Base-by-base conservation (phyloP, 2,797 vertebrate genomes). In the Odontamblyopus rebecca region DNA sequence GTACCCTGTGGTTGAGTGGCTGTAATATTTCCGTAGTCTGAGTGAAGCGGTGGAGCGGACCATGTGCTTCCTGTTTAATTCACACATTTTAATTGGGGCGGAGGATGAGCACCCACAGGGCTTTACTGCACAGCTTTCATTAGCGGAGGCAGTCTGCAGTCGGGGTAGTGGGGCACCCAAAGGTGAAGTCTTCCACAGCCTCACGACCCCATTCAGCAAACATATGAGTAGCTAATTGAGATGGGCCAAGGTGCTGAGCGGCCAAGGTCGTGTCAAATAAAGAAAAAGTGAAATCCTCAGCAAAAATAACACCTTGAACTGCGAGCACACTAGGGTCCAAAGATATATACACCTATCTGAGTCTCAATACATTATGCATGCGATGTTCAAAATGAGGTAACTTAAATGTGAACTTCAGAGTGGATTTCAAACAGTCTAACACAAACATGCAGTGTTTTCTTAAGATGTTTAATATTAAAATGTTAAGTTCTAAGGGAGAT, bases 1-100 rank as follows among this genome's bases (percentile, higher is more conserved):
- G 62, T 69, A 60, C 29, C 44, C 19, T 62, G 26, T n/a, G n/a
- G n/a, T 74, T 27, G 15, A 13, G 26, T 19, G 26, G 38, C 66
- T 57, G 70, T 63, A 19, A 67, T 30, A 77, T 61, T 81, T 76
- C 67, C 19, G 61, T 44, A 68, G 57, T 68, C 70, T 75, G 67
- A n/a, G 35, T 79, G 63, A 61, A 75, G 71, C 53, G 75, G 72
- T 77, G 72, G 81, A 82, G 81, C 78, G 86, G 82, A 91, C 83
- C 75, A 81, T 88, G 80, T 81, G 82, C 81, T 78, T 70, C 72
- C 74, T 84, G 74, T 88, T 89, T 89, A 89, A 93, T 93, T 92
- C 89, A 89, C 89, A 92, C 90, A 82, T 93, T 94, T 92, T 93
- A 94, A 94, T 93, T 92, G 91, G 92, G 84, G 85, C 63, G 69